Percentiles rank a stretch among this genome's conserved stretches.
phyloP scores from a whole-genome alignment of 2,888 invertebrate species.

The Eupeodes latifasciatus region DNA sequence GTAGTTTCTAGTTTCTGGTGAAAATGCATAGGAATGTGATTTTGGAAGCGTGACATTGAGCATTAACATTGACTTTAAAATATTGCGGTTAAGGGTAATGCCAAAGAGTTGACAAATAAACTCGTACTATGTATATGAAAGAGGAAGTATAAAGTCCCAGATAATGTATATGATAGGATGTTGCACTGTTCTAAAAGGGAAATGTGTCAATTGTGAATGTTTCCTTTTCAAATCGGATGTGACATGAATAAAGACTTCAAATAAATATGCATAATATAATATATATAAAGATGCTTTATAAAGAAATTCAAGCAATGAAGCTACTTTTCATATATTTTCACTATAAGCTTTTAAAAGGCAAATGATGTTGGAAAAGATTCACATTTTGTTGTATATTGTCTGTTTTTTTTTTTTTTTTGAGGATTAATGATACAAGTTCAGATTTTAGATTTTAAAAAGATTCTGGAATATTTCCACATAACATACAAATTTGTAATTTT shows the following conservation, averaged over 20 bases:
- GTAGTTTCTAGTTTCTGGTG: not conserved
- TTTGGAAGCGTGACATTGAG: slow-evolving; percentile 68
- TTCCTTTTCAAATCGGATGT: slow-evolving; percentile 30
- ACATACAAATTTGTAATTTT: no score
- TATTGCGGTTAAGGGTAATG: slow-evolving; percentile 45
- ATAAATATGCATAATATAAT: not conserved
- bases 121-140: not conserved
- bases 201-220: slow-evolving; percentile 41
- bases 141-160: not conserved
- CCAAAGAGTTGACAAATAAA: slow-evolving; percentile 46
- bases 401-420: not conserved
- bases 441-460: no score
- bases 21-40: slow-evolving; percentile 65
- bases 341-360: slow-evolving; percentile 3
- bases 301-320: not conserved
- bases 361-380: not conserved
- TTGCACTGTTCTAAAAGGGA: slow-evolving; percentile 22
- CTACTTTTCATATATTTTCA: slow-evolving; percentile 8
- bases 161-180: not conserved
- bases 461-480: no score
- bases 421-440: not conserved
- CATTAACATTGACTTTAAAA: slow-evolving; percentile 62
- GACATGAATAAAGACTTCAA: slow-evolving; percentile 1
- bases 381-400: not conserved
- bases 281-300: no score